These are phyloP conservation scores for Spheniscus humboldti DNA, from an alignment of 2,797 vertebrate species.

Conservation along the genomic window DNA sequence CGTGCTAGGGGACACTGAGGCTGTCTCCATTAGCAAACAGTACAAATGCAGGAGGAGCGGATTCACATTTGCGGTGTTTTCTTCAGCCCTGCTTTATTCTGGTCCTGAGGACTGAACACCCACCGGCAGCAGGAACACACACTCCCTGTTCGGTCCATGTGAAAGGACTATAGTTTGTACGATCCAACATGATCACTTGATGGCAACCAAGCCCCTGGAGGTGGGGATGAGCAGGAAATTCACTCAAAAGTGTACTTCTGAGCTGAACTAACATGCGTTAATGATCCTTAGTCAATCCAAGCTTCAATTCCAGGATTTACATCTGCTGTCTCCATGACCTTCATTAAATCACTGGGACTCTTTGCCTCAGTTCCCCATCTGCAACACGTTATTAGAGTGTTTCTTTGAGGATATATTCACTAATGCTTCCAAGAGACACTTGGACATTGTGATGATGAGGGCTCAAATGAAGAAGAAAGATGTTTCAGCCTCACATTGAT, in stretches of 20 bases:
- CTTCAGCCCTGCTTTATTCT: not conserved
- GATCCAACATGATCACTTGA: not conserved
- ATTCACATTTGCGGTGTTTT: fast-evolving
- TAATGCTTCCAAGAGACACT: not conserved
- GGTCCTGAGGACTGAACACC: not conserved
- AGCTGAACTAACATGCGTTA: not conserved
- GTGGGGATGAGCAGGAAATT: not conserved
- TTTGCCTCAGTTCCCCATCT: not conserved
- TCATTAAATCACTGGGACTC: not conserved
- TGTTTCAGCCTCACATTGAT: not conserved
- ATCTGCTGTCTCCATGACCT: not conserved
- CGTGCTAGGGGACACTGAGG: not conserved
- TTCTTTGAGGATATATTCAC: not conserved
- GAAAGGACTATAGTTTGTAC: not conserved
- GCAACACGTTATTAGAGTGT: not conserved
- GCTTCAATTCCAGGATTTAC: not conserved
- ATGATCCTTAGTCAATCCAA: not conserved
- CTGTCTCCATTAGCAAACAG: not conserved
- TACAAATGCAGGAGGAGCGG: not conserved
- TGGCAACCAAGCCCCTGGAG: not conserved
- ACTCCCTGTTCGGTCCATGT: fast-evolving
- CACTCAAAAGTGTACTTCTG: not conserved
- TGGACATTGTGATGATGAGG: not conserved
- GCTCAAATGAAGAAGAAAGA: not conserved
- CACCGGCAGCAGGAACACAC: not conserved